Percentiles rank a stretch among this genome's conserved stretches.
phyloP scores from a whole-genome alignment of 1,140 invertebrate species.

The Eumeta japonica region DNA sequence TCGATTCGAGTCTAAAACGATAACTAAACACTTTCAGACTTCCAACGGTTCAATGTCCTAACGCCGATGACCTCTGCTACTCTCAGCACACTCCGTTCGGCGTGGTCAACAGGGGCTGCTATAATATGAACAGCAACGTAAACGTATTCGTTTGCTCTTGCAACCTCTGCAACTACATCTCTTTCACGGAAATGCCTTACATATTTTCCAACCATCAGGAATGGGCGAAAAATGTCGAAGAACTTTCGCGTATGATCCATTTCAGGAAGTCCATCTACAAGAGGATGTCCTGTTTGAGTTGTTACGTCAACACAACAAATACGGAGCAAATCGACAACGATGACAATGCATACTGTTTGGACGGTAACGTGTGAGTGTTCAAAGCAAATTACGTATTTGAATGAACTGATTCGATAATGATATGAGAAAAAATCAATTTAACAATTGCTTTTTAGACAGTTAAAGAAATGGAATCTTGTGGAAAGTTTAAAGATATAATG shows the following conservation, averaged over 20 bases:
- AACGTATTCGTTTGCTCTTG: constrained; percentile 31
- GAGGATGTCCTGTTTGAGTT: constrained; percentile 36
- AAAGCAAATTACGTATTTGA: too few relatives aligned
- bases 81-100: constrained; percentile 39
- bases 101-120: constrained; percentile 35
- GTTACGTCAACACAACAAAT: constrained; percentile 30
- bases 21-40: too few relatives aligned
- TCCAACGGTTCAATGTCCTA: constrained; percentile 20
- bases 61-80: constrained; percentile 29
- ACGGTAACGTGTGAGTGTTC: constrained; percentile 32
- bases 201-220: constrained; percentile 28
- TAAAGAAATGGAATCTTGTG: too few relatives aligned
- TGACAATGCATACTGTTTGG: constrained; percentile 26
- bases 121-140: constrained; percentile 26
- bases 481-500: too few relatives aligned
- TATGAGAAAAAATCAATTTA: too few relatives aligned
- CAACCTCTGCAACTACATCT: constrained; percentile 37
- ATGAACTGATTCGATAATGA: too few relatives aligned
- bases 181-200: constrained; percentile 33
- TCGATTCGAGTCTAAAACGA: too few relatives aligned
- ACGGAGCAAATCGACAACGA: constrained; percentile 14
- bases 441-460: too few relatives aligned
- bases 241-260: constrained; percentile 17
- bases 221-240: constrained; percentile 36
- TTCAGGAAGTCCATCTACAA: constrained; percentile 23